Base-by-base conservation (phyloP, 2,888 invertebrate genomes). In the Bombylius discolor region DNA sequence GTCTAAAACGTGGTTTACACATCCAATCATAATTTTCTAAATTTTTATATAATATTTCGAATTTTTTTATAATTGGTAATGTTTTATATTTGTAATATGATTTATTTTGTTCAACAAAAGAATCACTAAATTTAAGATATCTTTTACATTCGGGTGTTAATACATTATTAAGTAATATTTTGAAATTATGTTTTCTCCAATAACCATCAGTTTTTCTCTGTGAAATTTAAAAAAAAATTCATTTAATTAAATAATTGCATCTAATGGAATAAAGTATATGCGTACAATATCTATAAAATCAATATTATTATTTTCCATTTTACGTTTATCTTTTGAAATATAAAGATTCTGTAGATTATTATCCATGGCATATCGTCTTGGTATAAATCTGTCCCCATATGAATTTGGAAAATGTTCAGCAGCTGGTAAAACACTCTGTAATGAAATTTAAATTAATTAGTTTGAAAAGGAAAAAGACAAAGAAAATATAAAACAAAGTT, bases 371-470 rank as follows among this genome's bases (percentile, higher is more conserved):
- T 66, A 71, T 4, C 73, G 65, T 12, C 68, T 61, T 1, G 73
- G 70, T 56, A 73, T 72, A 58, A 72, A 73, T 5, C 74, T 67
- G 62, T 73, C 74, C 0, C 72, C 72, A 55, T 60, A 62, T 31
- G 45, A 31, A 23, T 34, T 8, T 9, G 54, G 50, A 32, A 47
- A 3, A 23, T 14, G 47, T 47, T 46, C 7, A 12, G n/a, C n/a
- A 11, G 6, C 12, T 14, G 3, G 14, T 13, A 4, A 7, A 3
- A 23, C 4, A 9, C 11, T 47, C 47, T 47, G 11, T 23, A 23
- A 47, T 36, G 1, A 23, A 23, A 3, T 23, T 23, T 23, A 23
- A 23, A 23, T 23, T 23, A 23, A 23, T 23, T 23, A 23, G 23
- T 23, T 23, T 23, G 23, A 23, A 23, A 23, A 23, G 23, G 23